A percentile compares a stretch with the other conserved stretches of the same genome.
phyloP scores from a whole-genome alignment of 1,140 invertebrate genomes.

The Listronotus bonariensis region DNA sequence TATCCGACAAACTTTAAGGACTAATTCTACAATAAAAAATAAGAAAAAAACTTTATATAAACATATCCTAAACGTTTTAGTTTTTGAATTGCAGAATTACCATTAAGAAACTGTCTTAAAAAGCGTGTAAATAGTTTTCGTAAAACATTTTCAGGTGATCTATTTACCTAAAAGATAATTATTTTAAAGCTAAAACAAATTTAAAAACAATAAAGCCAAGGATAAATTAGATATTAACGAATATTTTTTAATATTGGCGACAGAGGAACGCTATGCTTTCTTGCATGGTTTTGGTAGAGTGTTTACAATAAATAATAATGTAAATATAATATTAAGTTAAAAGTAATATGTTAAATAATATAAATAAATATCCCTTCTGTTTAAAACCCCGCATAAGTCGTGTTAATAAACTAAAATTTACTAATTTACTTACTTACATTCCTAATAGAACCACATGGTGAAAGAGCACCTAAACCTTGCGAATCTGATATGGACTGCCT shows the following conservation, averaged over 20 bases:
- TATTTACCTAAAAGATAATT: too few relatives aligned
- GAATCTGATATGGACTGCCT: slow-evolving; percentile 75
- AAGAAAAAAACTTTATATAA: too few relatives aligned
- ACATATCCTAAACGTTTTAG: too few relatives aligned
- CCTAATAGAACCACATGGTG: slow-evolving; percentile 65
- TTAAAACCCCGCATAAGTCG: neutral
- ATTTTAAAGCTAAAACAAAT: too few relatives aligned
- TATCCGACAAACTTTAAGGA: too few relatives aligned
- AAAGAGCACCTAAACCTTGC: slow-evolving; percentile 71
- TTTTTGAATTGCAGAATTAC: too few relatives aligned
- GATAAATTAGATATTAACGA: neutral
- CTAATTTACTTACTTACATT: slow-evolving; percentile 42
- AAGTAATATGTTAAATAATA: slow-evolving; percentile 19
- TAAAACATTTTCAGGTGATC: too few relatives aligned
- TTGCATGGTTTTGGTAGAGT: slow-evolving; percentile 28
- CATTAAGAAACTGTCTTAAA: too few relatives aligned
- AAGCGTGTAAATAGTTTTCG: too few relatives aligned
- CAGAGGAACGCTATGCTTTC: slow-evolving; percentile 1
- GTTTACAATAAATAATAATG: slow-evolving; percentile 17
- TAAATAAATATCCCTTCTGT: slow-evolving; percentile 9
- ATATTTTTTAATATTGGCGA: neutral
- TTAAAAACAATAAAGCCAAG: too few relatives aligned
- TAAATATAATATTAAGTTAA: slow-evolving; percentile 14
- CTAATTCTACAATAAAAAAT: too few relatives aligned
- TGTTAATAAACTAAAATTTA: slow-evolving; percentile 36